Evolutionary conservation across 1,140 invertebrate genomes (phyloP), one percentile per base, ranked within the genome.

Genomic region (Lysiphlebus fabarum): DNA sequence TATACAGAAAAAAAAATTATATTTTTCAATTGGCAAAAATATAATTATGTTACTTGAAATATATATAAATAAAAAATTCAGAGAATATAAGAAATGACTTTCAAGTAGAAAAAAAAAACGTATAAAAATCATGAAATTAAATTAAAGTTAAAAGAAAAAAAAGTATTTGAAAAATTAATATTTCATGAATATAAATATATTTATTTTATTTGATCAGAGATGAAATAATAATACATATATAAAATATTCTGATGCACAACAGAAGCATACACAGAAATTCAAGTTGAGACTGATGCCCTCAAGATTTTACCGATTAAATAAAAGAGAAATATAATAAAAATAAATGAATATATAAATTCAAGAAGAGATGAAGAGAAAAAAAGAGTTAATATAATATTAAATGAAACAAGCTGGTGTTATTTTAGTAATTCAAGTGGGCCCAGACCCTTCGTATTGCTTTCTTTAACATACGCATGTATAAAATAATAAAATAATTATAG

Each of bases 341-440:
- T 8, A 42, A 51, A 40, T 49, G n/a, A 11, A 40, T 43, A 41
- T 26, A 26, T 26, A 26, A 26, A 26, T 26, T 26, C 0, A 51
- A 58, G 42, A 58, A 34, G 36, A 51, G 49, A 37, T 37, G 49
- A n/a, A 40, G 7, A 56, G 12, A 47, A 9, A 54, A 50, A 34
- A 44, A 53, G 41, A 38, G 26, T 41, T 36, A 62, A 56, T 44
- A 53, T 48, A 44, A 53, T 41, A 53, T 37, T 44, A 55, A 26
- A 26, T 4, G 58, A 60, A 60, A 60, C 53, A 49, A 59, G 51
- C 68, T 58, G 53, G 55, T 69, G 71, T 72, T 74, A 75, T 76
- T 75, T 75, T 62, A 69, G 64, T 66, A 64, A 70, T 65, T 70
- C 68, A 68, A 62, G 61, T 58, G 56, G 42, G 64, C 67, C 58